Base-by-base conservation (phyloP, 2,113 vertebrate genomes). In the Leptobrachium leishanense region DNA sequence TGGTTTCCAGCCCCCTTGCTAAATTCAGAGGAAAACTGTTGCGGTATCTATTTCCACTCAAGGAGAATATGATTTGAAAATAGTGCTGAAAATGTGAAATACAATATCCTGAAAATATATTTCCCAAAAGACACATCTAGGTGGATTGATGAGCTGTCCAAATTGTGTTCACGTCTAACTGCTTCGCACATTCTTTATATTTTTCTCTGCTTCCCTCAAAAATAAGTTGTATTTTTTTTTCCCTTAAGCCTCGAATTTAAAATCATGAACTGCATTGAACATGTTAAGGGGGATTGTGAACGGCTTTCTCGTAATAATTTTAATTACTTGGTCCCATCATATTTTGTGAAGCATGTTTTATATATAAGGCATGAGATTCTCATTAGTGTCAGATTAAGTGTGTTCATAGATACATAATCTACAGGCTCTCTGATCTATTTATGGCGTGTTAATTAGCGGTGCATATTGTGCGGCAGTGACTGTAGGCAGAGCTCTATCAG, bases 21-120 rank as follows among this genome's bases (percentile, higher is more conserved):
- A 70, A 72, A 44, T 39, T 42, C 42, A 0, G 42, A 54, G n/a
- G 43, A 64, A 78, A 78, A 62, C 3, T 20, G 54, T 43, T 65
- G 68, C 68, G 12, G 44, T 41, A 78, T 78, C 59, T 72, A 72
- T 78, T 72, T 72, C 62, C 59, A 78, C 54, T 71, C 44, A 72
- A 78, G 68, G 70, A 55, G 43, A 78, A 78, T 76, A 40, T 68
- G 65, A 76, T 76, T 76, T 42, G 68, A 78, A 78, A 72, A 41
- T 68, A 72, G 57, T 41, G 41, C 75, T 68, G 75, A 41, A 76
- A 76, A 76, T 68, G 41, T 72, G 68, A 78, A 78, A 78, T 72
- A 12, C 57, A 78, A 72, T 78, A 78, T 78, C 76, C 76, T 42
- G 68, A 78, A 76, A 78, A 63, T 78, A 78, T 78, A 78, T 78